These are phyloP conservation scores for Aphidius ervi DNA, from an alignment of 1,140 invertebrate genomes.

Conservation along the genomic window DNA sequence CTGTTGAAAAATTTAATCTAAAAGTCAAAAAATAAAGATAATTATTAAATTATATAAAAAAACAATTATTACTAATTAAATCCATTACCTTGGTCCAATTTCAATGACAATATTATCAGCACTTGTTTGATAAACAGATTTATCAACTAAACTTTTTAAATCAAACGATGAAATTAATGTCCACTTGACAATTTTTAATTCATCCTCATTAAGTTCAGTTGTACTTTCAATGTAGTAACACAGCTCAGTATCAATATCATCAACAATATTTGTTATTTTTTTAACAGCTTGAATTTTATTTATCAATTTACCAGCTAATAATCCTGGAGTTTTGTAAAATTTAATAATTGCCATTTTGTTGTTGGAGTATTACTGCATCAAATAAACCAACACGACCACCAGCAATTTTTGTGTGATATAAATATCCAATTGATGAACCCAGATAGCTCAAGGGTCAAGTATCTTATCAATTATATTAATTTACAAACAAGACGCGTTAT, in stretches of 20 bases:
- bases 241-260: constrained; percentile 63
- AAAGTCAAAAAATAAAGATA: constrained; percentile 34
- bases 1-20: constrained; percentile 89
- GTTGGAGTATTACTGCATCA: too few species aligned
- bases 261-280: constrained; percentile 37
- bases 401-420: too few species aligned
- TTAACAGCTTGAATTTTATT: constrained; percentile 33
- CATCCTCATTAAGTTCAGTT: constrained; percentile 51
- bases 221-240: constrained; percentile 71
- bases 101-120: constrained; percentile 60
- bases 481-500: too few species aligned
- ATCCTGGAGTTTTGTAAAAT: constrained; percentile 40
- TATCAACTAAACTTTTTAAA: constrained; percentile 52
- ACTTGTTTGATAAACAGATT: constrained; percentile 40
- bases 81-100: constrained; percentile 70
- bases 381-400: too few species aligned
- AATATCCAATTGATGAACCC: too few species aligned
- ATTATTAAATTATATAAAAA: constrained; percentile 16
- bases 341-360: constrained; percentile 37
- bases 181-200: constrained; percentile 65
- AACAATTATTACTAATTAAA: constrained; percentile 10
- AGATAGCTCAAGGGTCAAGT: too few species aligned
- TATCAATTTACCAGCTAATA: constrained; percentile 33
- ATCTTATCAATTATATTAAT: too few species aligned
- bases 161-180: constrained; percentile 64